phyloP scores from a whole-genome alignment of 2,888 invertebrate genomes.

The Caenorhabditis sulstoni region DNA sequence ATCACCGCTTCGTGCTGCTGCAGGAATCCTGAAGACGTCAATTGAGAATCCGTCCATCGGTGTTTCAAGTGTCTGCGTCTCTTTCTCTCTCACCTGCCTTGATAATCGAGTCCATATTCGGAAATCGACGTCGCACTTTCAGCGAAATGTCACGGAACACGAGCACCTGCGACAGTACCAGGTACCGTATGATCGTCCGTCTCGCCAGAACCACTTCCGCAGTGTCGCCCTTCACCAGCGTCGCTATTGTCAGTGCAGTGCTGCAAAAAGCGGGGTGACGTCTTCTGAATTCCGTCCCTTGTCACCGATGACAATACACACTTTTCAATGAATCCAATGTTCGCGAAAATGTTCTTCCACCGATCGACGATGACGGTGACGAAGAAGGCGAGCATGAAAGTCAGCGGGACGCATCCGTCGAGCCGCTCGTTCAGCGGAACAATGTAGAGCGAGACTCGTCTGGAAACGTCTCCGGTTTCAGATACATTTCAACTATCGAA shows the following conservation, averaged over 20 bases:
- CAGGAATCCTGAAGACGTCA: constrained; percentile 67
- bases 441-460: constrained; percentile 26
- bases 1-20: constrained; percentile 70
- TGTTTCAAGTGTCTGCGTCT: no score
- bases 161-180: constrained; percentile 67
- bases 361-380: constrained; percentile 71
- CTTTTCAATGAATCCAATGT: constrained; percentile 70
- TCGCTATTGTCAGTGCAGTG: constrained; percentile 65
- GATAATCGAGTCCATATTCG: constrained; percentile 69
- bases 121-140: constrained; percentile 70
- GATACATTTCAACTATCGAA: no score
- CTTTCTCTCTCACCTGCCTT: constrained; percentile 55
- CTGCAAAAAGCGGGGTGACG: no score
- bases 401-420: constrained; percentile 66
- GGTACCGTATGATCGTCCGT: constrained; percentile 67
- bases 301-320: no score
- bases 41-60: no score
- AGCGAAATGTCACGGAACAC: constrained; percentile 76
- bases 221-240: constrained; percentile 62
- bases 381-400: constrained; percentile 73
- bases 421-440: constrained; percentile 28
- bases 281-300: no score
- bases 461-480: no score
- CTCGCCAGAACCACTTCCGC: constrained; percentile 56
- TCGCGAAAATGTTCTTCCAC: constrained; percentile 68